Percentiles rank a stretch among this genome's conserved stretches.
Conservation (phyloP, 37 sponge, comb jelly and placozoan species). For the Cliona cf. orientalis region DNA sequence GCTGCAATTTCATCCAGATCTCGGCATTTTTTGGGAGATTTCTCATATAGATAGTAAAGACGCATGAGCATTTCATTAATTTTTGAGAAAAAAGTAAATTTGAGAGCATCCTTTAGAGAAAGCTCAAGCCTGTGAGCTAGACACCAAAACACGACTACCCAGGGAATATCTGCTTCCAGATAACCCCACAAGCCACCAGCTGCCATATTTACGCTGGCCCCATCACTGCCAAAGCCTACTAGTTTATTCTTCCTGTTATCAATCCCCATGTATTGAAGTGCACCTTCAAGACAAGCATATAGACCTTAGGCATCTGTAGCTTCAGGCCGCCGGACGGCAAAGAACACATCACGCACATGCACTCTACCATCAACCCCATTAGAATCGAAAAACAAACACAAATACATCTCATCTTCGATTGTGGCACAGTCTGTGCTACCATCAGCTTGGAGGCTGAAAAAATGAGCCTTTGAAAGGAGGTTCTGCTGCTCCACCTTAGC, state of each 20-base stretch:
- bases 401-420: slow-evolving; percentile 29
- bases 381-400: slow-evolving; percentile 27
- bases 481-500: slow-evolving; percentile 13
- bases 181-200: slow-evolving; percentile 38
- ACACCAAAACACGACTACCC: too few species aligned
- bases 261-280: slow-evolving; percentile 10
- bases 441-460: slow-evolving; percentile 54
- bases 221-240: slow-evolving; percentile 35
- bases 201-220: slow-evolving; percentile 47
- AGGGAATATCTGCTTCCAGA: too few species aligned
- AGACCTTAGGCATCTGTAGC: neutral
- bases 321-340: slow-evolving; percentile 9
- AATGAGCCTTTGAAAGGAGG: slow-evolving; percentile 3
- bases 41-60: too few species aligned
- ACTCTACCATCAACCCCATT: neutral
- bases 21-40: too few species aligned
- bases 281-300: slow-evolving; percentile 23
- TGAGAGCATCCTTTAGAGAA: slow-evolving; percentile 51
- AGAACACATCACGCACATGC: slow-evolving; percentile 22
- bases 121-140: too few species aligned
- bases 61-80: slow-evolving; percentile 62
- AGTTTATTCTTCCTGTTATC: slow-evolving; percentile 24
- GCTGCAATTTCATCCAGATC: too few species aligned
- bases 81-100: slow-evolving; percentile 35
- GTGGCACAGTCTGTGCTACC: slow-evolving; percentile 38